Conservation (phyloP, 1,140 invertebrate genomes). For the Rhynchophorus ferrugineus region DNA sequence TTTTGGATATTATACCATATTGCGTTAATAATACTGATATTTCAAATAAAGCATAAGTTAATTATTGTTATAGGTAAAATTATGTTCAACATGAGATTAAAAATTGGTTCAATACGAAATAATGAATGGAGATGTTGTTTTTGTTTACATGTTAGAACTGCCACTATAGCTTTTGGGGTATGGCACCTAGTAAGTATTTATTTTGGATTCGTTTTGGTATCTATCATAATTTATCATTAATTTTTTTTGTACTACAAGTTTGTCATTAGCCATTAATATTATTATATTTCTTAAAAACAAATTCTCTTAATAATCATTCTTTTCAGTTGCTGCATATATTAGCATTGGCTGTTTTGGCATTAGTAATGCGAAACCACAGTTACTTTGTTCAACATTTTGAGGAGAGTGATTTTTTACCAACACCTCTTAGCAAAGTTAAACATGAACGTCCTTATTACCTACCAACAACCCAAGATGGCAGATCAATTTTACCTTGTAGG, state of each 20-base stretch:
- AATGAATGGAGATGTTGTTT: slow-evolving; percentile 71
- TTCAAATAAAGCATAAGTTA: too few relatives aligned
- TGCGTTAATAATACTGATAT: too few relatives aligned
- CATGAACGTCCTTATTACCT: slow-evolving; percentile 41
- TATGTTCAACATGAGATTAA: slow-evolving; percentile 58
- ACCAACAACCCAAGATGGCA: slow-evolving; percentile 52
- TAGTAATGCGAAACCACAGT: slow-evolving; percentile 64
- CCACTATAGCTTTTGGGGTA: slow-evolving; percentile 69
- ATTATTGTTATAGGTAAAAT: too few relatives aligned
- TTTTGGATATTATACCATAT: too few relatives aligned
- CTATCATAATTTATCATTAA: neutral
- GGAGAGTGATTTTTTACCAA: slow-evolving; percentile 49
- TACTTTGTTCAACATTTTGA: slow-evolving; percentile 31
- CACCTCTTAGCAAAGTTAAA: slow-evolving; percentile 59
- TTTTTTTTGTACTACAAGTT: slow-evolving; percentile 3
- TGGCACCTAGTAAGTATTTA: slow-evolving; percentile 65
- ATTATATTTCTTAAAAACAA: too few relatives aligned
- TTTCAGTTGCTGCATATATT: slow-evolving; percentile 62
- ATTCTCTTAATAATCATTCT: too few relatives aligned
- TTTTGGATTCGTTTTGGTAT: slow-evolving; percentile 2
- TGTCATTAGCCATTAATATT: neutral
- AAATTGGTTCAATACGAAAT: slow-evolving; percentile 53
- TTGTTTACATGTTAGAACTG: slow-evolving; percentile 76
- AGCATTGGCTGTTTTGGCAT: slow-evolving; percentile 59
- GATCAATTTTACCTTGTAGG: slow-evolving; percentile 51